Evolutionary conservation across 1,140 invertebrate genomes (phyloP), one percentile per base, ranked within the genome.

Genomic region (Tetramorium alpestre): DNA sequence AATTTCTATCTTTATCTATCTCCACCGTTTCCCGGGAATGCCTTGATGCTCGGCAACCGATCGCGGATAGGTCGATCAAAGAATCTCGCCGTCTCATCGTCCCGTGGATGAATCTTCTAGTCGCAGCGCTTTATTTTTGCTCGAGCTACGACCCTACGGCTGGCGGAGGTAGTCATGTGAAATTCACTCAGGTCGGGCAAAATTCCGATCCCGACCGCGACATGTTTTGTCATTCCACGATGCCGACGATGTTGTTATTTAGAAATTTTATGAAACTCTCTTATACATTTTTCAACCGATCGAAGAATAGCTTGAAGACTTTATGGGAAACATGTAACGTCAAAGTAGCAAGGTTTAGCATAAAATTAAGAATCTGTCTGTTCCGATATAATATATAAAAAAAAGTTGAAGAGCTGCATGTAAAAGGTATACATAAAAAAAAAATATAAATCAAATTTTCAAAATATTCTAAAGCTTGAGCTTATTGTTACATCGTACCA

Each of bases 1-100:
- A 90, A 92, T 91, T 93, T 91, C 89, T 92, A 75, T 86, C 84
- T 80, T 67, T 80, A 77, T 73, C 87, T 85, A 76, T 49, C 82
- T 47, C 10, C 44, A 16, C 8, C 44, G n/a, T 64, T 38, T 7
- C n/a, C 25, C 22, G 54, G 58, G 60, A 76, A 86, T 85, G 51
- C n/a, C 82, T 25, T 33, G 44, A 47, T 47, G 25, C 54, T 77
- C 69, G 84, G 22, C 44, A 77, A 25, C 64, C 86, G 76, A 73
- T 85, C 86, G 65, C 47, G 70, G 73, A 73, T 73, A 84, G 89
- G 64, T 91, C 89, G 90, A 91, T 88, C 81, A 67, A 88, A 56
- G 41, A 60, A 86, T 86, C 73, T 62, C 70, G 72, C 84, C 67
- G 60, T 75, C 62, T 92, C 91, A 88, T 89, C 90, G 69, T 69